These are phyloP conservation scores for Vandiemenella viatica DNA, from an alignment of 2,888 invertebrate genomes.

Conservation along the genomic window DNA sequence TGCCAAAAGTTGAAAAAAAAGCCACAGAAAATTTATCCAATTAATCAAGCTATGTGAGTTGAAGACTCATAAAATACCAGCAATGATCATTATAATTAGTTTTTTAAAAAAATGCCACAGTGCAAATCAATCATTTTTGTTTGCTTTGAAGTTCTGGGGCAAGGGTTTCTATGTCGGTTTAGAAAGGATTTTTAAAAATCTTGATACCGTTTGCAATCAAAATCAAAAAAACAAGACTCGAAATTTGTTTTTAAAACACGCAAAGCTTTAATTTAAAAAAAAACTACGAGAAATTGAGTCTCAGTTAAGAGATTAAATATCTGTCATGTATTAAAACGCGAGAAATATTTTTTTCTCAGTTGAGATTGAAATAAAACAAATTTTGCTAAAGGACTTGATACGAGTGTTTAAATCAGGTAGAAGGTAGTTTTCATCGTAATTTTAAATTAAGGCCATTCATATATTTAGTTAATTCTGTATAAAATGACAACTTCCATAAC, in stretches of 20 bases:
- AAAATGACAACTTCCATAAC: constrained; percentile 20
- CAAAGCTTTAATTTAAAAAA: constrained; percentile 20
- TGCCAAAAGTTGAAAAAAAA: too few relatives aligned
- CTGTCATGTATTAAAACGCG: constrained; percentile 20
- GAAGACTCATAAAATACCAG: too few relatives aligned
- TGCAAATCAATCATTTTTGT: constrained; percentile 14
- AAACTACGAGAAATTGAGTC: constrained; percentile 19
- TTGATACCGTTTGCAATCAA: background rate
- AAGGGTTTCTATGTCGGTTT: constrained; percentile 16
- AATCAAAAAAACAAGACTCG: constrained; percentile 17
- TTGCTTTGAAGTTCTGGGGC: constrained; percentile 18
- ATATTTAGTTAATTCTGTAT: constrained; percentile 19
- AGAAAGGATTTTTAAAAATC: constrained; percentile 17
- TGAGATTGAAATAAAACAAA: constrained; percentile 7
- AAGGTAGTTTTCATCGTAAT: constrained; percentile 20
- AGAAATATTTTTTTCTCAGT: constrained; percentile 14
- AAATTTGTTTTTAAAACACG: constrained; percentile 20
- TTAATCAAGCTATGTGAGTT: too few relatives aligned
- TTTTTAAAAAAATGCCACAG: too few relatives aligned
- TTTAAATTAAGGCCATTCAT: constrained; percentile 18
- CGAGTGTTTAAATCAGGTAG: constrained; percentile 20
- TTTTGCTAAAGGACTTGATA: constrained; percentile 18
- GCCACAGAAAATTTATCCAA: too few relatives aligned
- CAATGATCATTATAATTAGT: too few relatives aligned
- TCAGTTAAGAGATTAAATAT: constrained; percentile 19